Conservation (phyloP, 2,888 invertebrate species). For the Ischnus inquisitorius region DNA sequence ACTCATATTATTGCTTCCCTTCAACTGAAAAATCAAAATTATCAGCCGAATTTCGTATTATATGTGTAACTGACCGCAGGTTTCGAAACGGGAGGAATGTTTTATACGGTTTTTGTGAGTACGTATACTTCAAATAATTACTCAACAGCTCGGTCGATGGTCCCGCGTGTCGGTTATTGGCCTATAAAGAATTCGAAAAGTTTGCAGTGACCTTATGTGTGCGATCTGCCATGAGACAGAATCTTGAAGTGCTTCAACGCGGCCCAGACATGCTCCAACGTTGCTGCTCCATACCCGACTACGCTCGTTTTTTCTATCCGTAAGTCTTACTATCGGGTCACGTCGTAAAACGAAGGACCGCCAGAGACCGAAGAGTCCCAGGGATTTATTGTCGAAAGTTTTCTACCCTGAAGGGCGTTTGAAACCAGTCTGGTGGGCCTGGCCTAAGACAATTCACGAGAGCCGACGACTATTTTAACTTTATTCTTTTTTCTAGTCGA, state of each 20-base stretch:
- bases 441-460: slow-evolving; percentile 23
- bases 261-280: not conserved
- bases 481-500: slow-evolving; percentile 65
- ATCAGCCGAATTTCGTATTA: not conserved
- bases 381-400: slow-evolving; percentile 72
- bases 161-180: slow-evolving; percentile 49
- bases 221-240: slow-evolving; percentile 11
- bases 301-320: slow-evolving; percentile 32
- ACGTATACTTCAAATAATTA: not conserved
- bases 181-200: slow-evolving; percentile 50
- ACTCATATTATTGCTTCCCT: not conserved
- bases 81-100: not conserved
- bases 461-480: slow-evolving; percentile 34
- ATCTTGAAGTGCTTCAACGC: slow-evolving; percentile 1
- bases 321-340: slow-evolving; percentile 44
- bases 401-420: slow-evolving; percentile 56
- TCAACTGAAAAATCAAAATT: not conserved
- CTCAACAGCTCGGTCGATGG: slow-evolving; percentile 28
- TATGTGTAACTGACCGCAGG: no score
- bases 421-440: slow-evolving; percentile 32
- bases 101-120: not conserved
- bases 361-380: slow-evolving; percentile 39
- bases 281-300: not conserved
- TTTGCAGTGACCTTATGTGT: slow-evolving; percentile 47
- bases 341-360: slow-evolving; percentile 56